These are phyloP conservation scores for Iphiclides podalirius DNA, from an alignment of 2,888 invertebrate species.

Conservation along the genomic window DNA sequence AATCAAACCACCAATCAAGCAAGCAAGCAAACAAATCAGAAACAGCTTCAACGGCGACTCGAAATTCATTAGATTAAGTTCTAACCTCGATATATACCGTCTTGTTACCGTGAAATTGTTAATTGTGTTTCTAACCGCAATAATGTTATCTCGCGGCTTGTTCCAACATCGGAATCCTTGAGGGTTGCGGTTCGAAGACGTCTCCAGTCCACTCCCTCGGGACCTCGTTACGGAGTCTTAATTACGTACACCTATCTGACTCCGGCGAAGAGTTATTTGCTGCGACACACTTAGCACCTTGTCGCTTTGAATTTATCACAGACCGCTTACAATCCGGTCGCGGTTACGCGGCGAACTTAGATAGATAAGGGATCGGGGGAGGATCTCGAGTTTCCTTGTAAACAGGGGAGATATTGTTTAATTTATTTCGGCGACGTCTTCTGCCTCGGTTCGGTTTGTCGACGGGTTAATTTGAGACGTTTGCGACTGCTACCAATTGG, in stretches of 20 bases:
- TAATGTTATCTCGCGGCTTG: neutral
- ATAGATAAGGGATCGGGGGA: conserved; percentile 52
- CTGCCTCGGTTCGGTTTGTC: conserved; percentile 32
- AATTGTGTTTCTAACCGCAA: neutral
- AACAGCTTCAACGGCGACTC: too few relatives aligned
- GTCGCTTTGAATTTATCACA: conserved; percentile 38
- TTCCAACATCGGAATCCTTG: too few relatives aligned
- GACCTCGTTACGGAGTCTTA: conserved; percentile 67
- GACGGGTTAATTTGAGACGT: neutral
- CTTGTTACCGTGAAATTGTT: neutral
- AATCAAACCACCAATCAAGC: too few relatives aligned
- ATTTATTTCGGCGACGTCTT: conserved; percentile 57
- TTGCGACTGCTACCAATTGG: too few relatives aligned
- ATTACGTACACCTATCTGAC: conserved; percentile 68
- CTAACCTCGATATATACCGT: too few relatives aligned
- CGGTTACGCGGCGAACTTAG: conserved; percentile 23
- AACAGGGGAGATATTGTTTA: conserved; percentile 63
- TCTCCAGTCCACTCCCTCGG: conserved; percentile 45
- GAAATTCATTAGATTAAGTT: too few relatives aligned
- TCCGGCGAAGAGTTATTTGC: conserved; percentile 59
- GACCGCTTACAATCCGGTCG: conserved; percentile 9
- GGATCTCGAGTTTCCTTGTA: conserved; percentile 60
- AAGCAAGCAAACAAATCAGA: too few relatives aligned
- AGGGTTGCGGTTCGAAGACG: conserved; percentile 30
- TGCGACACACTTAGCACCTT: conserved; percentile 39